Percentiles rank a stretch among this genome's conserved stretches.
These are phyloP conservation scores for Latheticus oryzae DNA, from an alignment of 2,888 invertebrate genomes.

Conservation along the genomic window DNA sequence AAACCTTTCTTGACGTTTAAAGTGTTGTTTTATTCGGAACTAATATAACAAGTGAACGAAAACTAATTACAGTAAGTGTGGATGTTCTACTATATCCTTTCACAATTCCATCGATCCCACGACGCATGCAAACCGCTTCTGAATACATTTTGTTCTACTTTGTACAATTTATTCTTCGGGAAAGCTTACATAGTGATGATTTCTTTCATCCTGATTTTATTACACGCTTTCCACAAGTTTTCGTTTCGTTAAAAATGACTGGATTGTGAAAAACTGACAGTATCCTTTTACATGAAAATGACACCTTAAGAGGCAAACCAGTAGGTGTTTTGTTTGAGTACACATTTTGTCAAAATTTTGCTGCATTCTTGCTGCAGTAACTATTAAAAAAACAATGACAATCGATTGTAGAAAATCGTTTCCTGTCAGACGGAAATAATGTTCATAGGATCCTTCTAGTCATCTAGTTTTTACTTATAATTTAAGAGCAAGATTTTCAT, in stretches of 20 bases:
- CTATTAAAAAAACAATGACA: no score
- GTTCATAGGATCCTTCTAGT: no score
- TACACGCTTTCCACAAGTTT: slow-evolving; percentile 17
- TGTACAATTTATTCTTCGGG: slow-evolving; percentile 30
- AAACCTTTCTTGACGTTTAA: no score
- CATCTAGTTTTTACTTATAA: no score
- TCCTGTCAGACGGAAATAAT: no score
- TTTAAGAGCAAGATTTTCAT: slow-evolving; percentile 13
- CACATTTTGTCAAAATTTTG: no score
- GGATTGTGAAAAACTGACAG: slow-evolving; percentile 19
- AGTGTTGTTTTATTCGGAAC: no score
- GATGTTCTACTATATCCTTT: not conserved
- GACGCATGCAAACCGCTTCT: slow-evolving; percentile 10
- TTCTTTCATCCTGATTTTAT: slow-evolving; percentile 31
- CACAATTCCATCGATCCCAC: slow-evolving; percentile 15
- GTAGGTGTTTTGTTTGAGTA: no score
- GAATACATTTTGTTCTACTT: slow-evolving; percentile 20
- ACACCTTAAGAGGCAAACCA: slow-evolving; percentile 6
- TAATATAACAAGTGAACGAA: no score
- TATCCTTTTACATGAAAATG: slow-evolving; percentile 8
- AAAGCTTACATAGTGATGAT: slow-evolving; percentile 18
- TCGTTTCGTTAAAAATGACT: slow-evolving; percentile 27
- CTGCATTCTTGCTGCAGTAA: no score
- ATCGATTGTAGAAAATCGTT: no score
- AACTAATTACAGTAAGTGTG: slow-evolving; percentile 13